These are phyloP conservation scores for Bellardia bayeri DNA, from an alignment of 2,888 invertebrate species.

Conservation along the genomic window DNA sequence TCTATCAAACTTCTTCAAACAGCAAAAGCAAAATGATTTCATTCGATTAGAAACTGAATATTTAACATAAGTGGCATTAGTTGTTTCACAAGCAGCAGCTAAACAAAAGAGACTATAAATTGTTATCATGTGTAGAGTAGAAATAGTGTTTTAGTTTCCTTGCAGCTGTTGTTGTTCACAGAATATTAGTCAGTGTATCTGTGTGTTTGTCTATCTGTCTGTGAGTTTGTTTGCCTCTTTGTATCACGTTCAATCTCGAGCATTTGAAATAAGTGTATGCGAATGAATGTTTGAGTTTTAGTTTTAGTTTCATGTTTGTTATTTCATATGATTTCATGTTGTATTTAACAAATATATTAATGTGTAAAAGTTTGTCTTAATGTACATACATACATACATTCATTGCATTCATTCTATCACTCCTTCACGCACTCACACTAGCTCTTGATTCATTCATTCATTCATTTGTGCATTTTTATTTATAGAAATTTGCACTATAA, in stretches of 20 bases:
- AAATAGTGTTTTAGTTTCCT: slow-evolving; percentile 29
- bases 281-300: neutral
- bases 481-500: slow-evolving; percentile 24
- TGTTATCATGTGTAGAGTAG: slow-evolving; percentile 40
- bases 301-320: slow-evolving; percentile 26
- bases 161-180: slow-evolving; percentile 57
- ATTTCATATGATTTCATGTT: slow-evolving; percentile 40
- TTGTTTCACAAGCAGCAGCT: slow-evolving; percentile 28
- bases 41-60: neutral
- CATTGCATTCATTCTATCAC: neutral
- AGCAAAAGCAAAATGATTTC: neutral
- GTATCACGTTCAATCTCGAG: slow-evolving; percentile 3
- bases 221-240: neutral
- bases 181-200: slow-evolving; percentile 3
- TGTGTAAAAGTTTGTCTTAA: neutral
- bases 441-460: neutral
- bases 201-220: neutral
- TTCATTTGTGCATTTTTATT: slow-evolving; percentile 28
- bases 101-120: slow-evolving; percentile 17
- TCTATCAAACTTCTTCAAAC: no score
- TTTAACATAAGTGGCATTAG: slow-evolving; percentile 32
- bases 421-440: neutral
- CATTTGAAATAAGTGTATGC: neutral
- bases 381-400: slow-evolving; percentile 1
- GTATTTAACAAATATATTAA: slow-evolving; percentile 29